Evolutionary conservation across 2,888 invertebrate species (phyloP), one percentile per base, ranked within the genome.

Genomic region (Monoplex corrugatus): DNA sequence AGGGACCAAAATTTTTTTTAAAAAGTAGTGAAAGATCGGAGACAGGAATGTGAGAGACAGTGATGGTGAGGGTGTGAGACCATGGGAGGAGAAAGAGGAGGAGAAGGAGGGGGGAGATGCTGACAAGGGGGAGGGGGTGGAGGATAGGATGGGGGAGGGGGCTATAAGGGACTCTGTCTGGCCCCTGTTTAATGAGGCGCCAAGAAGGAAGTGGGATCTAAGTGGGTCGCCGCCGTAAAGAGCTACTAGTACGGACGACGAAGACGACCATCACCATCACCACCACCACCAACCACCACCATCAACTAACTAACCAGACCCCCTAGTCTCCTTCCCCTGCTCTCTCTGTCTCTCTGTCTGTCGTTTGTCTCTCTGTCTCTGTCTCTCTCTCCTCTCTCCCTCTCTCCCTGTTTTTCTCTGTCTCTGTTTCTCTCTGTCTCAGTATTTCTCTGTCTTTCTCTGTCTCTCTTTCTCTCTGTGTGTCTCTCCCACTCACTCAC

Each of bases 151-250:
- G 3, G 13, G 23, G 35, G 38, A 8, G 75, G 38, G 10, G 35
- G 75, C n/a, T n/a, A 35, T 13, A 13, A 13, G 75, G 35, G 75
- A 75, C 35, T 2, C 75, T 75, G 78, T 80, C 78, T 80, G 78
- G 78, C 35, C 78, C 78, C 40, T 40, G 43, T 80, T 80, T 80
- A 80, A 80, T 80, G 78, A 80, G 78, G 78, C 78, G 78, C 78
- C 78, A 80, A 80, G 78, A 43, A 80, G 78, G 78, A 80, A 80
- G 78, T 80, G 78, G 78, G 43, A n/a, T 43, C 78, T 43, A 80
- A 80, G 78, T 80, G 78, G 40, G 78, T 80, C 78, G n/a, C n/a
- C 78, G 40, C 78, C 43, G 32, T 80, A 80, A 80, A 80, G 78
- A 80, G 78, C 78, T 68, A 6, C 68, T 68, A 68, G n/a, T 23